Evolutionary conservation across 2,113 vertebrate species (phyloP).

Genomic region (Argyrosomus japonicus): DNA sequence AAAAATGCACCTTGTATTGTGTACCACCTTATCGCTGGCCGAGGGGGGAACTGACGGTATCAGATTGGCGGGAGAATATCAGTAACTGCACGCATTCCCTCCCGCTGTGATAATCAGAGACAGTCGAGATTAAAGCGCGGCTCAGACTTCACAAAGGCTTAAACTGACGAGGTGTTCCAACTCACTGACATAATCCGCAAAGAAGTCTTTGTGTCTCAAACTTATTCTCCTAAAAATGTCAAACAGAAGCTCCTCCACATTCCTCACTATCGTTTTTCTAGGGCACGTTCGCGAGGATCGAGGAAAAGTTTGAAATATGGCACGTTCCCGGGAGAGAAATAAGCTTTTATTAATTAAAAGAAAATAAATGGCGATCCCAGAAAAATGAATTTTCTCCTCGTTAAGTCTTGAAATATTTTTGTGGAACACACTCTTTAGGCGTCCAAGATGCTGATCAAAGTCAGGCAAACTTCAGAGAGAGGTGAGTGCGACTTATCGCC

Average conservation of each 20-base stretch:
- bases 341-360: conserved; percentile 42
- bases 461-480: background rate
- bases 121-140: conserved; percentile 53
- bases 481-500: background rate
- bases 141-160: conserved; percentile 37
- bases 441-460: conserved; percentile 11
- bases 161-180: conserved; percentile 42
- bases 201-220: conserved; percentile 23
- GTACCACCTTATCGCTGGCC: conserved; percentile 7
- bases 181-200: conserved; percentile 25
- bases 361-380: conserved; percentile 9
- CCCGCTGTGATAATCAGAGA: conserved; percentile 49
- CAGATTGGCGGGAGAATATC: conserved; percentile 46
- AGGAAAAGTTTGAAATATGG: conserved; percentile 30
- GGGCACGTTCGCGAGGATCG: background rate
- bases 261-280: background rate
- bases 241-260: conserved; percentile 8
- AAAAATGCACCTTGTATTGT: conserved; percentile 14
- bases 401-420: conserved; percentile 32
- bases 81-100: conserved; percentile 41
- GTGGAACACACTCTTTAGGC: background rate
- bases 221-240: conserved; percentile 21
- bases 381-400: conserved; percentile 24
- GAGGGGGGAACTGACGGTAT: conserved; percentile 22
- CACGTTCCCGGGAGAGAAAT: conserved; percentile 24